These are phyloP conservation scores for Rissa tridactyla DNA, from an alignment of 2,113 vertebrate genomes.

Conservation along the genomic window DNA sequence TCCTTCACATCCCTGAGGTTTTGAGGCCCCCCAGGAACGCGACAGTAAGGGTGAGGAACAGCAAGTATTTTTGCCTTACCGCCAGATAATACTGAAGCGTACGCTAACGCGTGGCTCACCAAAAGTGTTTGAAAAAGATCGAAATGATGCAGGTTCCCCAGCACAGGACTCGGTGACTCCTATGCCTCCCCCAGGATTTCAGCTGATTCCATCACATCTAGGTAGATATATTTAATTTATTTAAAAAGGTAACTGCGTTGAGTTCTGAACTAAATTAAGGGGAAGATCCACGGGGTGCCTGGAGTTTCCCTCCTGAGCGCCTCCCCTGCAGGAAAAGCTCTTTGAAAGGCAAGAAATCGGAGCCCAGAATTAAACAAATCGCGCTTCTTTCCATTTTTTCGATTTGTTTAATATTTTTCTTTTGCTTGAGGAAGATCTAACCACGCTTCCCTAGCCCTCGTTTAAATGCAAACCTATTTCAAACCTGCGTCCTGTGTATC, in stretches of 20 bases:
- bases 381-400: accelerated
- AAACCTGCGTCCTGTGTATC: accelerated
- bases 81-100: neutral
- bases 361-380: neutral
- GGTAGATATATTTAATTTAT: neutral
- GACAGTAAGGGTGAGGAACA: too few relatives aligned
- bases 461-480: neutral
- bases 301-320: neutral
- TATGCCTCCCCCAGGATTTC: neutral
- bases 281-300: neutral
- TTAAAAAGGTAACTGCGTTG: neutral
- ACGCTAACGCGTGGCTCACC: neutral
- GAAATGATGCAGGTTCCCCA: neutral
- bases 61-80: neutral
- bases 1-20: neutral
- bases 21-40: neutral
- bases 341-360: neutral
- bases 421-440: neutral
- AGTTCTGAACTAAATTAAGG: neutral
- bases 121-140: neutral
- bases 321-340: neutral
- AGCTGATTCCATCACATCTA: neutral
- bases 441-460: neutral
- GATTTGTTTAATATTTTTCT: neutral
- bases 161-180: accelerated